These are phyloP conservation scores for Congeria kusceri DNA, from an alignment of 2,888 invertebrate genomes.

Conservation along the genomic window DNA sequence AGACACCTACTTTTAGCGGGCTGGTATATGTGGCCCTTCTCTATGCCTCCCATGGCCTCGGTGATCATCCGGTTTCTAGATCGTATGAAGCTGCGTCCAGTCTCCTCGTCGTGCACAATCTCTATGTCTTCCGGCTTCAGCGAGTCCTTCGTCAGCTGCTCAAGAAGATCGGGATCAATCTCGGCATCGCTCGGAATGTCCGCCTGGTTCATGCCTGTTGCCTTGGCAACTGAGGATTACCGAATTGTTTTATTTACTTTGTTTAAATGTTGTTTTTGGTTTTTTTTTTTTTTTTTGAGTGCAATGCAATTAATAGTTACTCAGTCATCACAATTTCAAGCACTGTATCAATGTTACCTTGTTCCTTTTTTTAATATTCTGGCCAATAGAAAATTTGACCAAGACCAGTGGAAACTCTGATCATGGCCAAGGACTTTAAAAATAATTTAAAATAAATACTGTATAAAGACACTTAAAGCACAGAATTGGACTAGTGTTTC, in stretches of 20 bases:
- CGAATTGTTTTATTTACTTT: background rate
- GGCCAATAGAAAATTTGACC: too few relatives aligned
- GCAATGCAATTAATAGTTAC: too few relatives aligned
- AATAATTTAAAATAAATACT: too few relatives aligned
- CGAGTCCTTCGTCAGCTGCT: slow-evolving; percentile 74
- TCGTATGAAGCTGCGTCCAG: slow-evolving; percentile 73
- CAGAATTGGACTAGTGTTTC: too few relatives aligned
- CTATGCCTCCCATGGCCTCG: slow-evolving; percentile 74
- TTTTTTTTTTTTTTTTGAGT: too few relatives aligned
- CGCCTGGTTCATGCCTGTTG: slow-evolving; percentile 69
- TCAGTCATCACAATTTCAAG: too few relatives aligned
- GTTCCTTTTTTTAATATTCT: too few relatives aligned
- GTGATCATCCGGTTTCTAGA: slow-evolving; percentile 65
- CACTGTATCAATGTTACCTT: too few relatives aligned
- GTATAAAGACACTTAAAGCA: too few relatives aligned
- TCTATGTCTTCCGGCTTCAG: slow-evolving; percentile 80
- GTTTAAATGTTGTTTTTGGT: background rate
- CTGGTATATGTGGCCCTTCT: slow-evolving; percentile 76
- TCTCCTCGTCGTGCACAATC: slow-evolving; percentile 74
- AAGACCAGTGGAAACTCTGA: too few relatives aligned
- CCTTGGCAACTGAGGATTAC: slow-evolving; percentile 70
- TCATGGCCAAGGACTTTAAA: too few relatives aligned
- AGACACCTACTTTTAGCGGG: slow-evolving; percentile 62
- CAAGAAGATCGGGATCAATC: slow-evolving; percentile 78
- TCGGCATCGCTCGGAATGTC: slow-evolving; percentile 75